These are phyloP conservation scores for Drosophila paranaensis DNA, from an alignment of 2,888 invertebrate species.

Conservation along the genomic window DNA sequence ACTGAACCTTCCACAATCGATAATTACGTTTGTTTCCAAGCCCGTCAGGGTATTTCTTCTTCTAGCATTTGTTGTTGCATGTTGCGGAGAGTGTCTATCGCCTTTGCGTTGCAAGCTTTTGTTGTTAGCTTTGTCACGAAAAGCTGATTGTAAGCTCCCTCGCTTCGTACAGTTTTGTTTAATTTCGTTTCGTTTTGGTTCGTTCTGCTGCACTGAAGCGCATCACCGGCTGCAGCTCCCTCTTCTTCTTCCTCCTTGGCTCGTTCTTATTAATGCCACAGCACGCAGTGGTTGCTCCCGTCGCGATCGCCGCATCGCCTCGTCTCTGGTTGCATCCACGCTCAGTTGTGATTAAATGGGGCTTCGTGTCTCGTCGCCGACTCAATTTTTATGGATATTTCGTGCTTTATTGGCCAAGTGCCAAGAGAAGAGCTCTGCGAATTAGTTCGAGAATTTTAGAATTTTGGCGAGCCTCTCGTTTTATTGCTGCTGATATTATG, in stretches of 20 bases:
- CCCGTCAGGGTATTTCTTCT: background rate
- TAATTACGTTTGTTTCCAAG: too few species aligned
- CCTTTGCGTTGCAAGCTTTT: slow-evolving; percentile 24
- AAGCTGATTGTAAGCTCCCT: slow-evolving; percentile 49
- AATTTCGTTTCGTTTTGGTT: slow-evolving; percentile 34
- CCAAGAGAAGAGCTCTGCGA: slow-evolving; percentile 34
- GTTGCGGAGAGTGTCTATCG: background rate
- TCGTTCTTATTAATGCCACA: slow-evolving; percentile 66
- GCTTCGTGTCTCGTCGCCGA: slow-evolving; percentile 57
- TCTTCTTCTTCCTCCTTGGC: slow-evolving; percentile 29
- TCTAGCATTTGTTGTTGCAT: slow-evolving; percentile 4
- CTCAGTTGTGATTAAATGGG: slow-evolving; percentile 72
- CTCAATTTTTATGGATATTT: slow-evolving; percentile 57
- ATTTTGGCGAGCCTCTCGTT: slow-evolving; percentile 28
- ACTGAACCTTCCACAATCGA: too few species aligned
- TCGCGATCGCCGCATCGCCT: slow-evolving; percentile 22
- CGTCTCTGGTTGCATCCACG: slow-evolving; percentile 58
- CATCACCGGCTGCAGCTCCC: slow-evolving; percentile 61
- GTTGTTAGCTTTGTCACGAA: slow-evolving; percentile 39
- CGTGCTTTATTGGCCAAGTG: slow-evolving; percentile 62
- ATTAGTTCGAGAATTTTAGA: slow-evolving; percentile 37
- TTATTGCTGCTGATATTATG: slow-evolving; percentile 12
- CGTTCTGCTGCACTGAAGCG: slow-evolving; percentile 74
- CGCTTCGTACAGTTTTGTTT: slow-evolving; percentile 14
- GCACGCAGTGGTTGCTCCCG: slow-evolving; percentile 45